These are phyloP conservation scores for Drosophila simulans DNA, from an alignment of 1,140 invertebrate species.

Conservation along the genomic window DNA sequence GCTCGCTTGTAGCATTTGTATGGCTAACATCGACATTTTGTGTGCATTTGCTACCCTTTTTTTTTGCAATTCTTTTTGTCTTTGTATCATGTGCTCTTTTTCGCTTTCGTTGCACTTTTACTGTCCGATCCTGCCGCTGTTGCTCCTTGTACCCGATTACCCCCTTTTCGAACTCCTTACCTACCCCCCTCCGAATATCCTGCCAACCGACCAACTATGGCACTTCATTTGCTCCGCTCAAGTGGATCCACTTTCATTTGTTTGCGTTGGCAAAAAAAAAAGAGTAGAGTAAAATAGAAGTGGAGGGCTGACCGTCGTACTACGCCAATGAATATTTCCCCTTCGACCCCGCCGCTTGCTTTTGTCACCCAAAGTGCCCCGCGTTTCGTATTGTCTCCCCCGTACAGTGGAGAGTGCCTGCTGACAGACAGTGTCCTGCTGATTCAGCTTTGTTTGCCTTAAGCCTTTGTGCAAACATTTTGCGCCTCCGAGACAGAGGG, in stretches of 20 bases:
- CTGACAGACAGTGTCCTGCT: conserved; percentile 64
- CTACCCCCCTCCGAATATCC: not conserved
- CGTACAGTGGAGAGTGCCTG: conserved; percentile 76
- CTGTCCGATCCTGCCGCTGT: conserved; percentile 58
- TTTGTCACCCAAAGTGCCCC: conserved; percentile 59
- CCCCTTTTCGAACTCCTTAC: not conserved
- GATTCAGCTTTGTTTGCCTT: conserved; percentile 84
- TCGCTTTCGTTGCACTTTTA: conserved; percentile 83
- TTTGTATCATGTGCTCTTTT: conserved; percentile 77
- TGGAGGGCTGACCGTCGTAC: conserved; percentile 8
- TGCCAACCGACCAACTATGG: conserved; percentile 50
- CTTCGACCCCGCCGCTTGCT: conserved; percentile 20
- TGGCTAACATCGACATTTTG: conserved; percentile 72
- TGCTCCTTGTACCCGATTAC: conserved; percentile 22
- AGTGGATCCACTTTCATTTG: conserved; percentile 84
- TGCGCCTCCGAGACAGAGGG: conserved; percentile 59
- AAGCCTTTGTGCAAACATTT: conserved; percentile 84
- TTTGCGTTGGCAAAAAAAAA: conserved; percentile 62
- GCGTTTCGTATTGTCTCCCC: conserved; percentile 19
- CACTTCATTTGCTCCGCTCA: conserved; percentile 83
- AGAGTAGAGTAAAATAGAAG: conserved; percentile 19
- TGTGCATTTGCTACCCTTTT: conserved; percentile 21
- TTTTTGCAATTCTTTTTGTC: conserved; percentile 40
- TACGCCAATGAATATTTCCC: conserved; percentile 54
- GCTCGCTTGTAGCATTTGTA: conserved; percentile 60